Base-by-base conservation (phyloP, 2,113 vertebrate species). In the Phalacrocorax aristotelis region DNA sequence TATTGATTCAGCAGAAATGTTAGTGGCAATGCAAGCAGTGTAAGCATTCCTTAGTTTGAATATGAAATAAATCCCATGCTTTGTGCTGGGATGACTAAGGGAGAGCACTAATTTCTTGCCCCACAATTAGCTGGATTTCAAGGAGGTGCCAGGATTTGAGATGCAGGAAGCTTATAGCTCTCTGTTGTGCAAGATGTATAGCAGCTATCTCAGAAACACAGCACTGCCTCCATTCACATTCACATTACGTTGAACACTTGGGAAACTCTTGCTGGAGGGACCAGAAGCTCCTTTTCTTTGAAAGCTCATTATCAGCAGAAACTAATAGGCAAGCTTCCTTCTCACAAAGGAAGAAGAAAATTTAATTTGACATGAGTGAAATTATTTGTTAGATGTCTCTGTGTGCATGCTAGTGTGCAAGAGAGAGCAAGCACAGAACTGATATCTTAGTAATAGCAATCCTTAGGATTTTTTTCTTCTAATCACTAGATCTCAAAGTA, bases 291-390 rank as follows among this genome's bases (percentile, higher is more conserved):
- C 65, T 64, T 84, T 60, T 36, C 60, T 71, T 61, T 78, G 48
- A 95, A 95, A 89, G 52, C 48, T 83, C 54, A 48, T 70, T 83
- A 89, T 79, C 83, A 72, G 57, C 32, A 93, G 46, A 81, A 94
- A 78, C 51, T 84, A 78, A 70, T 6, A 81, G 48, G 58, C 15
- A 83, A 93, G 19, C 19, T 87, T 76, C 68, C 51, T 70, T 92
- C 61, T 89, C 48, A 55, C 11, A 55, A 91, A 83, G 16, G 29
- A 95, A 72, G 16, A 87, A 66, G n/a, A 80, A 86, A 87, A 92
- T 93, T 26, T 25, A 38, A 89, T 83, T 91, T 91, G 26, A 76
- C 78, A 64, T 48, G 13, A 93, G 42, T 57, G 25, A 76, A 95
- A 85, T 79, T 58, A 83, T 78, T 86, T 94, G 22, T 94, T 89